Conservation (phyloP, 2,888 invertebrate genomes). For the Hydriomena furcata region DNA sequence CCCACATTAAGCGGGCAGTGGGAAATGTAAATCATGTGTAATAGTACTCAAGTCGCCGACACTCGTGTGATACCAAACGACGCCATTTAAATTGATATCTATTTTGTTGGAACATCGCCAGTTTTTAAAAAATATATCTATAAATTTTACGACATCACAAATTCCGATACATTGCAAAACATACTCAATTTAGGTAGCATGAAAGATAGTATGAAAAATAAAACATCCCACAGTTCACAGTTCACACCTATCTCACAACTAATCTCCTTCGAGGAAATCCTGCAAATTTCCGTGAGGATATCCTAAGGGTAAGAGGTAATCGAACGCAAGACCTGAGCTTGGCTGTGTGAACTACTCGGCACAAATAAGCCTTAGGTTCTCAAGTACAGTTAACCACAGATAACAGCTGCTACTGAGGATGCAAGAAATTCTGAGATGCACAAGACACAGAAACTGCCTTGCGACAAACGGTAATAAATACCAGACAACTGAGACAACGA, state of each 20-base stretch:
- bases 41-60: slow-evolving; percentile 61
- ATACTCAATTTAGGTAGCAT: not conserved
- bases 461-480: slow-evolving; percentile 16
- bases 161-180: slow-evolving; percentile 17
- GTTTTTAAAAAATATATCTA: slow-evolving; percentile 60
- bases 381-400: slow-evolving; percentile 2
- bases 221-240: too few relatives aligned
- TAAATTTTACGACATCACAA: slow-evolving; percentile 34
- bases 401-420: slow-evolving; percentile 12
- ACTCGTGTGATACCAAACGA: slow-evolving; percentile 57
- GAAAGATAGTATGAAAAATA: not conserved
- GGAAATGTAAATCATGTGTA: slow-evolving; percentile 66
- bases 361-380: not conserved
- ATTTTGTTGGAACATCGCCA: slow-evolving; percentile 63
- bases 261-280: not conserved
- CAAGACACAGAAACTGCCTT: slow-evolving; percentile 23
- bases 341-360: not conserved
- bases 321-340: not conserved
- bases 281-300: not conserved
- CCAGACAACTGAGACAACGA: slow-evolving; percentile 20
- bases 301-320: not conserved
- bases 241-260: too few relatives aligned
- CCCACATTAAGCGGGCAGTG: slow-evolving; percentile 52
- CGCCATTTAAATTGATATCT: slow-evolving; percentile 66
- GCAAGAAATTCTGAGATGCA: slow-evolving; percentile 25